These are phyloP conservation scores for Virgularia gustaviana DNA, from an alignment of 92 coral and sea anemone genomes.

Conservation along the genomic window DNA sequence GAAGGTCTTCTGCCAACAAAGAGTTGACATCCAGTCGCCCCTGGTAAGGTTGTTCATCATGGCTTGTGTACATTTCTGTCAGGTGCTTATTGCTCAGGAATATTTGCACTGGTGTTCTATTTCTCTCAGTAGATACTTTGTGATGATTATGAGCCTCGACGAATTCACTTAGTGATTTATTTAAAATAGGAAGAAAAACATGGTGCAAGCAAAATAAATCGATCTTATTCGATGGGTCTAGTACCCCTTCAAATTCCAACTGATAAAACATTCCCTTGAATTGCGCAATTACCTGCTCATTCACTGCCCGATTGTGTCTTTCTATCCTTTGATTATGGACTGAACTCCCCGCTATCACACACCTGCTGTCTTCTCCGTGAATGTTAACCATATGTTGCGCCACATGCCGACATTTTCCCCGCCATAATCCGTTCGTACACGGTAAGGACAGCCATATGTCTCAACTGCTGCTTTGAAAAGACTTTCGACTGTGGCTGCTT, in stretches of 20 bases:
- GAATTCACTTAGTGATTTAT: constrained; percentile 35
- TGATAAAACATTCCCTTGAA: constrained; percentile 40
- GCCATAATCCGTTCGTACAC: constrained; percentile 26
- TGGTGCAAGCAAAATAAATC: constrained; percentile 58
- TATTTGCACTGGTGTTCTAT: constrained; percentile 7
- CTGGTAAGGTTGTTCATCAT: not conserved
- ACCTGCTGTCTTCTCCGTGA: constrained; percentile 43
- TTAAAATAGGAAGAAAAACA: constrained; percentile 45
- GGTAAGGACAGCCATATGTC: constrained; percentile 14
- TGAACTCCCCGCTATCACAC: constrained; percentile 49
- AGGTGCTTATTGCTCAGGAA: constrained; percentile 12
- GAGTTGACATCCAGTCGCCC: constrained; percentile 14
- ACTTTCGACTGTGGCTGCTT: constrained; percentile 8
- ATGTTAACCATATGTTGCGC: constrained; percentile 44
- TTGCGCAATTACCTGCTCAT: constrained; percentile 46
- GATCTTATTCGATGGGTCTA: constrained; percentile 38
- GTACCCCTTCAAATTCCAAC: constrained; percentile 39
- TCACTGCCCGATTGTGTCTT: constrained; percentile 48
- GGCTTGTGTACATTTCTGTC: not conserved
- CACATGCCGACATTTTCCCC: constrained; percentile 52
- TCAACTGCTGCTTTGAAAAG: constrained; percentile 13
- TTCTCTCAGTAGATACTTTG: constrained; percentile 42
- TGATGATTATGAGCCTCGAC: constrained; percentile 57
- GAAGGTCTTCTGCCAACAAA: constrained; percentile 26
- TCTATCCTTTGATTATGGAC: constrained; percentile 56